These are phyloP conservation scores for Pseudococcus longispinus DNA, from an alignment of 2,888 invertebrate genomes.

Conservation along the genomic window DNA sequence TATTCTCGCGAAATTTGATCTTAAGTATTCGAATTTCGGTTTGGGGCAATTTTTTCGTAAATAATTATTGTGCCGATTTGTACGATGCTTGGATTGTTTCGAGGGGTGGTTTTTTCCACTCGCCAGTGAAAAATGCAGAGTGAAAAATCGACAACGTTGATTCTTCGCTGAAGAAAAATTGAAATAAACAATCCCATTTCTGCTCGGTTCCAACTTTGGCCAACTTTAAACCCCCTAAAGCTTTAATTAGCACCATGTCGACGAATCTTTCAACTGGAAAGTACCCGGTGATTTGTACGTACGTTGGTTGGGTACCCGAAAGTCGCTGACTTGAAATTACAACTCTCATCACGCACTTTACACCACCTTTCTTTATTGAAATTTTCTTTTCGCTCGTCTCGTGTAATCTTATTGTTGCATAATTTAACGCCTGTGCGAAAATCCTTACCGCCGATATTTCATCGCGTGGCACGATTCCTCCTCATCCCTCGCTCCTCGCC, in stretches of 20 bases:
- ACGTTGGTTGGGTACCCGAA: background rate
- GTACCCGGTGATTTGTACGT: background rate
- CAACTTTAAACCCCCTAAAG: background rate
- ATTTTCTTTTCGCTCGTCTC: background rate
- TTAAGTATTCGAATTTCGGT: background rate
- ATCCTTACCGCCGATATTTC: background rate
- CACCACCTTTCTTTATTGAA: background rate
- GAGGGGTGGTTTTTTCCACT: background rate
- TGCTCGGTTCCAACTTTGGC: background rate
- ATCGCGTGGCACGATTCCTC: background rate
- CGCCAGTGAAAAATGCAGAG: background rate
- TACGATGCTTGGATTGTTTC: background rate
- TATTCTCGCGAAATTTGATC: background rate
- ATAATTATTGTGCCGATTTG: background rate
- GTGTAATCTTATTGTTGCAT: background rate
- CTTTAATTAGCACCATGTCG: background rate
- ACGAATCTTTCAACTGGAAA: background rate
- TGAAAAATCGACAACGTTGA: background rate
- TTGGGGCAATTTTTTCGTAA: background rate
- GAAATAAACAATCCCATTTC: background rate
- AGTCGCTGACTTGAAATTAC: background rate
- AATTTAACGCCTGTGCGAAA: constrained; percentile 20
- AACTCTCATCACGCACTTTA: constrained; percentile 4
- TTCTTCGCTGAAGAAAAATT: too few species aligned
- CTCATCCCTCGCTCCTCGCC: background rate